A percentile compares a stretch with the other conserved stretches of the same genome.
phyloP scores from a whole-genome alignment of 2,888 invertebrate species.

The Lymantria monacha region DNA sequence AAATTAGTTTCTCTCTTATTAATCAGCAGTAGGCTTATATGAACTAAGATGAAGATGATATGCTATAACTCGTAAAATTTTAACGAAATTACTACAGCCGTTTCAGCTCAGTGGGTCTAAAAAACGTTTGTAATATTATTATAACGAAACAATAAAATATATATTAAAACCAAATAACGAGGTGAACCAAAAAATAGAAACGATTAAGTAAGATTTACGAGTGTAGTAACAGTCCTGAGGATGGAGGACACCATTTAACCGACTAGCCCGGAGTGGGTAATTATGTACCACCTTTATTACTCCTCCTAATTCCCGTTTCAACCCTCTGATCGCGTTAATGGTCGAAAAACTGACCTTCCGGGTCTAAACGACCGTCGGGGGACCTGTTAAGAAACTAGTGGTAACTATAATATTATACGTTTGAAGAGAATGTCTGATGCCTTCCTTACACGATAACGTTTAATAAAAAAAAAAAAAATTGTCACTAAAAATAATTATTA shows the following conservation, averaged over 20 bases:
- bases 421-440: slow-evolving; percentile 14
- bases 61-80: too few relatives aligned
- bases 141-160: background rate
- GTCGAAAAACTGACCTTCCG: slow-evolving; percentile 78
- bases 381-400: slow-evolving; percentile 65
- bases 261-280: slow-evolving; percentile 70
- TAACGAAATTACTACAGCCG: too few relatives aligned
- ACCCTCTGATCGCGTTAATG: slow-evolving; percentile 75
- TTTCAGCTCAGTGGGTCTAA: too few relatives aligned
- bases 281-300: slow-evolving; percentile 71
- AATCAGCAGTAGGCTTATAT: too few relatives aligned
- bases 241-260: slow-evolving; percentile 44
- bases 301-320: slow-evolving; percentile 59
- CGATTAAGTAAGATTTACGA: slow-evolving; percentile 30
- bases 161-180: slow-evolving; percentile 1
- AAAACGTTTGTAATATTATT: too few relatives aligned
- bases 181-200: slow-evolving; percentile 21
- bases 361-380: slow-evolving; percentile 62
- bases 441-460: too few relatives aligned
- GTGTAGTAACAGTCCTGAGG: slow-evolving; percentile 27
- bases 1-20: too few relatives aligned
- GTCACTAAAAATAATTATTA: too few relatives aligned
- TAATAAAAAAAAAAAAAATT: too few relatives aligned
- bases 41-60: too few relatives aligned
- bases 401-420: slow-evolving; percentile 38